Base-by-base conservation (phyloP, 2,888 invertebrate species). In the Pammene aurita region DNA sequence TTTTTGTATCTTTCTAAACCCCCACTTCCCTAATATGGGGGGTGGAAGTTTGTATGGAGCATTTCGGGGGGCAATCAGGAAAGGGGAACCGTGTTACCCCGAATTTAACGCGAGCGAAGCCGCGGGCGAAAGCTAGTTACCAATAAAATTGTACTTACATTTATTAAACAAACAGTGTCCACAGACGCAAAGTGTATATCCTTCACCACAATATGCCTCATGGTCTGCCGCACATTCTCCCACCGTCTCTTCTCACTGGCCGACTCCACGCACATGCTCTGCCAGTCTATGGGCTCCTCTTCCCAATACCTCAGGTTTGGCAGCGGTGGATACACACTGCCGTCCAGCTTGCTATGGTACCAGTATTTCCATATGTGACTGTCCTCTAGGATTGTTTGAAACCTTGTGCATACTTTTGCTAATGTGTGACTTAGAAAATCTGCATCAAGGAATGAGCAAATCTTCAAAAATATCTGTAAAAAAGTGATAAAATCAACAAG, bases 131-230 rank as follows among this genome's bases (percentile, higher is more conserved):
- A n/a, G n/a, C n/a, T n/a, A n/a, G n/a, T n/a, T n/a, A n/a, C n/a
- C n/a, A n/a, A n/a, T n/a, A n/a, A n/a, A n/a, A n/a, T n/a, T n/a
- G 71, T 66, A 89, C 93, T 84, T 81, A 94, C 94, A 84, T 94
- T 92, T 66, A 94, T 87, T 74, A 94, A 84, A 14, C 94, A 81
- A 50, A 94, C 87, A 68, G 93, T 90, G 82, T 94, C 94, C 42
- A 94, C 93, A n/a, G 93, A 93, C 63, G 94, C 93, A 83, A 90
- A 93, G 77, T 94, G 94, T 7, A 92, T 89, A 82, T 93, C 92
- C 72, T 88, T 89, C 10, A 93, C 85, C 54, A 90, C 87, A 70
- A 94, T 81, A 76, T 93, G 91, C 72, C 85, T 88, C 82, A 93
- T 89, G 60, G 87, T 85, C 42, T 88, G 81, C 6, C 86, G 81